phyloP scores from a whole-genome alignment of 1,140 invertebrate species.

The Aphaenogaster rudis region DNA sequence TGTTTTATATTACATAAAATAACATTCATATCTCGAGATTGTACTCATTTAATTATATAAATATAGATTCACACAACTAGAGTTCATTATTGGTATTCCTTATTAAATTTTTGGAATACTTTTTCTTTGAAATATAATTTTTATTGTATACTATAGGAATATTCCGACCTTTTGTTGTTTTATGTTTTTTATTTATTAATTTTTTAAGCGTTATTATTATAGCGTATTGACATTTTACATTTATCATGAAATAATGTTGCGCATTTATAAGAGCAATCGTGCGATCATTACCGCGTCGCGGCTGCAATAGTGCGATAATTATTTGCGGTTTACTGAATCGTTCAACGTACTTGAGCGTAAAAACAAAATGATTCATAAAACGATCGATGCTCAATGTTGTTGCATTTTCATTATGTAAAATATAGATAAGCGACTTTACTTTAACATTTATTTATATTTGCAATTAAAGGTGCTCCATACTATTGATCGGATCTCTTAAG shows the following conservation, averaged over 20 bases:
- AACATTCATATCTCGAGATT: background rate
- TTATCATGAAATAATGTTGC: background rate
- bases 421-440: background rate
- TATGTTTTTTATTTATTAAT: background rate
- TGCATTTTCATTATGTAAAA: background rate
- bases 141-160: background rate
- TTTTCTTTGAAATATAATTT: background rate
- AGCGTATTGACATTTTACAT: background rate
- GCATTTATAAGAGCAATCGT: background rate
- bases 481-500: background rate
- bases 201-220: background rate
- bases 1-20: background rate
- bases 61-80: background rate
- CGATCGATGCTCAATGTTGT: too few relatives aligned
- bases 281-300: background rate
- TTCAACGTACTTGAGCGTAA: background rate
- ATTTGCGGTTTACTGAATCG: background rate
- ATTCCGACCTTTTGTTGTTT: background rate
- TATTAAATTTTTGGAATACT: background rate
- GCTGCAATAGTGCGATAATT: background rate
- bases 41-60: background rate
- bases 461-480: background rate
- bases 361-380: conserved; percentile 27
- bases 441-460: background rate
- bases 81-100: background rate